These are phyloP conservation scores for Blastobasis lacticolella DNA, from an alignment of 2,888 invertebrate species.

Conservation along the genomic window DNA sequence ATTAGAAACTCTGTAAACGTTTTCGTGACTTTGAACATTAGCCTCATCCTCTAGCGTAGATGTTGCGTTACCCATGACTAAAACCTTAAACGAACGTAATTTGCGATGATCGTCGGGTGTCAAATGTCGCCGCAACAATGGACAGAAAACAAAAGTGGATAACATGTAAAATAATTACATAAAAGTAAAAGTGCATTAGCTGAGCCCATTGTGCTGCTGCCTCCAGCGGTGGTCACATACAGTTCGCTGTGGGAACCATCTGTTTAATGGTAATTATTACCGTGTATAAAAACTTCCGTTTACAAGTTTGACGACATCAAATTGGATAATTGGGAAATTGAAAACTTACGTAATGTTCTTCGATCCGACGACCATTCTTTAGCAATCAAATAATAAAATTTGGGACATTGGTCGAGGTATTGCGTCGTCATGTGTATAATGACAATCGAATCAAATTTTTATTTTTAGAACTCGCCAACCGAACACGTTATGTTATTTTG, in stretches of 20 bases:
- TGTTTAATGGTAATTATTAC: not conserved
- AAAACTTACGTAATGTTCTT: not conserved
- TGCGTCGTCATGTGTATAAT: not conserved
- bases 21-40: too few species aligned
- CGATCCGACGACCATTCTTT: not conserved
- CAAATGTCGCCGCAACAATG: slow-evolving; percentile 9
- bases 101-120: slow-evolving; percentile 7
- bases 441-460: not conserved
- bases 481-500: too few species aligned
- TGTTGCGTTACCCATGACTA: too few species aligned
- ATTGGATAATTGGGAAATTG: too few species aligned
- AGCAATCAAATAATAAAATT: not conserved
- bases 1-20: too few species aligned
- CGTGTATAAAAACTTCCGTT: not conserved
- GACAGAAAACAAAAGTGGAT: slow-evolving; percentile 25
- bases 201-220: slow-evolving; percentile 11
- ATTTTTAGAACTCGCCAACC: too few species aligned
- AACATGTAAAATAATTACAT: slow-evolving; percentile 26
- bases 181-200: slow-evolving; percentile 38
- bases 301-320: too few species aligned
- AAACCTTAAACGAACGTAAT: too few species aligned
- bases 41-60: too few species aligned
- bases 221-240: not conserved
- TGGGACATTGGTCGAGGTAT: not conserved
- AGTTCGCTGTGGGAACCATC: not conserved